Conservation (phyloP, 1,140 invertebrate genomes). For the Euura saliciscinereae region DNA sequence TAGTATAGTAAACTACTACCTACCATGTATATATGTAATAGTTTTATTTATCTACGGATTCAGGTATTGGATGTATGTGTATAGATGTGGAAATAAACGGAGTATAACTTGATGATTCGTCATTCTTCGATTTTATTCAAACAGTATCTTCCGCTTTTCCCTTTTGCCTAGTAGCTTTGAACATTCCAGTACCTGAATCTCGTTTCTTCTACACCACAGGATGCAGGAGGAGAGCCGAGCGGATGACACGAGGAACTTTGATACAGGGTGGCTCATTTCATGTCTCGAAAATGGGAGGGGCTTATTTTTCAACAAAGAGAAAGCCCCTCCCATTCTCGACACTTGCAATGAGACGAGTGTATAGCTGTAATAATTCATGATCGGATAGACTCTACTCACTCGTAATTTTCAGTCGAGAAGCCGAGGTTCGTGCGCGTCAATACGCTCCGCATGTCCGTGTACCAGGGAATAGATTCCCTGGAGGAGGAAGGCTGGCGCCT, state of each 20-base stretch:
- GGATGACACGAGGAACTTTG: neutral
- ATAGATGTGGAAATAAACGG: conserved; percentile 14
- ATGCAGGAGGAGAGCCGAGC: too few species aligned
- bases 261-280: neutral
- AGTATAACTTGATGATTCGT: neutral
- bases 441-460: conserved; percentile 71
- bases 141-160: neutral
- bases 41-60: neutral
- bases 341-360: conserved; percentile 25
- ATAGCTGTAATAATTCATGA: conserved; percentile 13
- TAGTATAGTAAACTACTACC: too few species aligned
- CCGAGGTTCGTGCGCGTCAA: conserved; percentile 90
- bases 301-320: conserved; percentile 25
- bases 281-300: neutral
- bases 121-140: neutral
- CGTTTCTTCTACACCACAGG: too few species aligned
- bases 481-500: conserved; percentile 70
- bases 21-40: too few species aligned
- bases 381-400: neutral
- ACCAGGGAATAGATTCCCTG: conserved; percentile 71
- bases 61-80: conserved; percentile 6
- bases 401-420: conserved; percentile 58
- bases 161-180: too few species aligned
- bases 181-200: too few species aligned
- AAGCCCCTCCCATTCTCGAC: neutral